phyloP scores from a whole-genome alignment of 1,140 invertebrate genomes.

The Sminthurides bifidus region DNA sequence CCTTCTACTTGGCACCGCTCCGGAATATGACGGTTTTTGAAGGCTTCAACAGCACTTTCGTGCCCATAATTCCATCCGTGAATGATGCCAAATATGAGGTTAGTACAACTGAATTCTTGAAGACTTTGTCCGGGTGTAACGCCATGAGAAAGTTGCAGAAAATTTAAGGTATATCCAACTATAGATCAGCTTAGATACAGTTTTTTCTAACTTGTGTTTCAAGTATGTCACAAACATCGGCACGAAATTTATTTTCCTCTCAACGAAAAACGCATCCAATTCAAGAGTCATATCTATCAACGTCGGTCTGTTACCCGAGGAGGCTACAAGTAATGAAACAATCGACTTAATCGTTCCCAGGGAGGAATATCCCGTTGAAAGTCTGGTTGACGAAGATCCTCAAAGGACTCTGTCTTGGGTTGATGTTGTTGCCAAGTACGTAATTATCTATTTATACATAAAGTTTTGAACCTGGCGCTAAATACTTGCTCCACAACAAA shows the following conservation, averaged over 20 bases:
- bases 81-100: background rate
- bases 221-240: conserved; percentile 17
- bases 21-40: conserved; percentile 4
- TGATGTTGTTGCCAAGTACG: conserved; percentile 53
- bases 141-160: too few species aligned
- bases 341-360: conserved; percentile 6
- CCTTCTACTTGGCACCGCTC: background rate
- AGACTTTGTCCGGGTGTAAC: too few species aligned
- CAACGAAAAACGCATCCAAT: conserved; percentile 3
- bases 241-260: conserved; percentile 12
- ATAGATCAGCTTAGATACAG: background rate
- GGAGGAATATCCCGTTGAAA: conserved; percentile 32
- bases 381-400: conserved; percentile 42
- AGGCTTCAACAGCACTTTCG: conserved; percentile 3
- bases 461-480: background rate
- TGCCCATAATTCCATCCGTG: background rate
- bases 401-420: conserved; percentile 82
- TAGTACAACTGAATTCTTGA: too few species aligned
- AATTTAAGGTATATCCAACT: background rate
- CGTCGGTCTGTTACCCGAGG: too few species aligned
- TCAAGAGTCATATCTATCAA: conserved; percentile 38
- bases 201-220: background rate
- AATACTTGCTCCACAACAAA: background rate
- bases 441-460: background rate
- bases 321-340: too few species aligned